Percentiles rank a stretch among this genome's conserved stretches.
These are phyloP conservation scores for Ramphastos sulfuratus DNA, from an alignment of 2,113 vertebrate species.

Conservation along the genomic window DNA sequence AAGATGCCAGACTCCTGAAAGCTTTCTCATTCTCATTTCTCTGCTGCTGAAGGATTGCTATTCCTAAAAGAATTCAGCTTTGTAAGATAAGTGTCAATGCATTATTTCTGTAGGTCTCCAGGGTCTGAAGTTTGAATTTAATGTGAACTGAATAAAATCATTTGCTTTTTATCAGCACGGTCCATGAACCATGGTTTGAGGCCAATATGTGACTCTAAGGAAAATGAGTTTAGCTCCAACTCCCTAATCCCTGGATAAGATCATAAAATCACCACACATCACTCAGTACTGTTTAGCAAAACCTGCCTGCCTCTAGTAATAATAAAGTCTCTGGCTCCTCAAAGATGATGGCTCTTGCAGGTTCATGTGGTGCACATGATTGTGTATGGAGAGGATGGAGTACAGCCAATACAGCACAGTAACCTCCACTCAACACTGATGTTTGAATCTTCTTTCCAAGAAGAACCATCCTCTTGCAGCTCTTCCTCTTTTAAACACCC, in stretches of 20 bases:
- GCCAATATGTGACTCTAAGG: conserved; percentile 49
- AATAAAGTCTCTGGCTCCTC: conserved; percentile 26
- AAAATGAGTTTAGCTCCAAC: conserved; percentile 62
- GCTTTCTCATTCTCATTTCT: conserved; percentile 14
- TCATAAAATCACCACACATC: conserved; percentile 63
- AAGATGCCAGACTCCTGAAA: conserved; percentile 2
- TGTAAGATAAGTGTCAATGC: conserved; percentile 62
- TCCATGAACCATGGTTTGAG: conserved; percentile 64
- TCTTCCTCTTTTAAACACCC: background rate
- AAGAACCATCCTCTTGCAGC: background rate
- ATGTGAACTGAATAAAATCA: conserved; percentile 68
- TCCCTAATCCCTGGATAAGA: conserved; percentile 51
- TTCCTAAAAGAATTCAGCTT: conserved; percentile 66
- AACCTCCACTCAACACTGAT: background rate
- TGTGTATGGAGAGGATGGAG: background rate
- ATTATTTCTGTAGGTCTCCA: conserved; percentile 65
- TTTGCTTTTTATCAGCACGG: conserved; percentile 77
- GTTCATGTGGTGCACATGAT: background rate
- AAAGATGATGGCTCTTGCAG: conserved; percentile 37
- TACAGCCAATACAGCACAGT: background rate
- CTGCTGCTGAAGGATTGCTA: conserved; percentile 47
- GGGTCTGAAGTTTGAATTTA: conserved; percentile 64
- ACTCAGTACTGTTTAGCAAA: conserved; percentile 60
- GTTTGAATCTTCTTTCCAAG: background rate
- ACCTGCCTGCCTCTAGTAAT: conserved; percentile 15